Base-by-base conservation (phyloP, 2,113 vertebrate genomes). In the Psittacula cyanocephala region DNA sequence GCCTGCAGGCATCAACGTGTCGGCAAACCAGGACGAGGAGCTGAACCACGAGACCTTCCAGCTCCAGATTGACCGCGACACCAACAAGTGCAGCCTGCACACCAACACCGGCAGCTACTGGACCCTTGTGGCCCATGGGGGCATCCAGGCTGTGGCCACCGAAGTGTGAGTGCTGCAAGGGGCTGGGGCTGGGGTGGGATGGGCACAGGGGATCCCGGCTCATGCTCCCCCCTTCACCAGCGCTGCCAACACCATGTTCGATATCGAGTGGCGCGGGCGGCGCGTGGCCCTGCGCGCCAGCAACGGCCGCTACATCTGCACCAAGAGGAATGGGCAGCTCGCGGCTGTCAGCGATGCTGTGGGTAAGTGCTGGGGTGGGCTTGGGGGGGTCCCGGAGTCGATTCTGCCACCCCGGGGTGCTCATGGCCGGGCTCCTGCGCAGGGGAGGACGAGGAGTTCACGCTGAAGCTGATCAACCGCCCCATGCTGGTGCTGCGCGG, bases 321-420 rank as follows among this genome's bases (percentile, higher is more conserved):
- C 99, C 86, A 99, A 99, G 98, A 99, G 98, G 97, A 99, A 99
- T 1, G 99, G 99, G 67, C 99, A 99, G 97, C 98, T 99, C 89
- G 99, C 99, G 1, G 99, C 99, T 0, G 97, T 98, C 97, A 99
- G 99, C 2, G 99, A 99, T 25, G 67, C 98, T 5, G 98, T 98
- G 78, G 99, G 99, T 99, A 94, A 98, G 99, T 77, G 46, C 41
- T 2, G 12, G 35, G 59, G 49, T 15, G 39, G 24, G 52, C 0
- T 5, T 2, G 0, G 28, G 11, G 49, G 68, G 20, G 8, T 17
- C 3, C 3, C 1, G 1, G 44, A 3, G 3, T 11, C 5, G 0
- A 11, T 46, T 9, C 39, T 67, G 33, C 47, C 29, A 9, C 43
- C 10, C 63, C 6, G 2, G 67, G 86, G 20, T 57, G 86, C 95